Conservation (phyloP, 2,113 vertebrate genomes). For the Oncorhynchus kisutch region DNA sequence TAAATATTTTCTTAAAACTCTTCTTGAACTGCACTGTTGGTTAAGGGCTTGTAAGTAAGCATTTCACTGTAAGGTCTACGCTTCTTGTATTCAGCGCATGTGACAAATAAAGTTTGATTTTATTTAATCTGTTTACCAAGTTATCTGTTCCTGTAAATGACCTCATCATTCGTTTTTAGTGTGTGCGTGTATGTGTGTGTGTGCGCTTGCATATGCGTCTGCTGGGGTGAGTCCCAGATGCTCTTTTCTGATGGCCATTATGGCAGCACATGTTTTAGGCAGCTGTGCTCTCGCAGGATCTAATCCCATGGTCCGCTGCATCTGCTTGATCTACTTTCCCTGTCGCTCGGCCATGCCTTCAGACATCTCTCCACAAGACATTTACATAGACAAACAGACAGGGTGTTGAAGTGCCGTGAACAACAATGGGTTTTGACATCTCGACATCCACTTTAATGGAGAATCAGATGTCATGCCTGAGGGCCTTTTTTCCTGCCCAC, state of each 20-base stretch:
- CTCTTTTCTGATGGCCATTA: not conserved
- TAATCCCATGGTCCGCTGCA: not conserved
- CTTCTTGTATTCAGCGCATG: too few species aligned
- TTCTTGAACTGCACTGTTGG: too few species aligned
- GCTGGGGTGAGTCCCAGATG: not conserved
- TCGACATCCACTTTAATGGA: too few species aligned
- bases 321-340: not conserved
- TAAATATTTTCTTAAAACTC: too few species aligned
- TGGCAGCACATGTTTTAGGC: not conserved
- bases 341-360: not conserved
- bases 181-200: conserved; percentile 1
- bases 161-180: not conserved
- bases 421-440: too few species aligned
- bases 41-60: too few species aligned
- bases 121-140: not conserved
- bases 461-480: too few species aligned
- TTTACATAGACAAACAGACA: not conserved
- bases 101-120: too few species aligned
- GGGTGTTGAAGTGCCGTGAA: too few species aligned
- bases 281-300: not conserved
- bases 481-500: too few species aligned
- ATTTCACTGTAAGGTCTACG: too few species aligned
- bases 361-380: not conserved
- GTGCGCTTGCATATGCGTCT: not conserved
- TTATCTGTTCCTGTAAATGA: not conserved